Base-by-base conservation (phyloP, 2,888 invertebrate species). In the Byasa hedistus region DNA sequence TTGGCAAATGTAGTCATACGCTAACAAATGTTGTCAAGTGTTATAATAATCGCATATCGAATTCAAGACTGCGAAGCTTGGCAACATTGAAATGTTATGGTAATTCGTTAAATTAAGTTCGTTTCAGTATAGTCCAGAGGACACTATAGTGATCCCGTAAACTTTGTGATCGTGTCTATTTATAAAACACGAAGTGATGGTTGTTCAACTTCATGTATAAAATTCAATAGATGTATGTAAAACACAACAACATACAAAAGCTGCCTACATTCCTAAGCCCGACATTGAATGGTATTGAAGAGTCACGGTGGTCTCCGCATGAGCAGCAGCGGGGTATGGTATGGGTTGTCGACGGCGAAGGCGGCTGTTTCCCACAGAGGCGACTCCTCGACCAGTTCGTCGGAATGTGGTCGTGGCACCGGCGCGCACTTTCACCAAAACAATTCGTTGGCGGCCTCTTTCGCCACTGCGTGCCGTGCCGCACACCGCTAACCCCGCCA, bases 351-450 rank as follows among this genome's bases (percentile, higher is more conserved):
- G 61, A 85, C 86, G 85, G 85, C 85, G 83, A 85, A 81, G 86
- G 82, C 85, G 85, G 87, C 87, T 36, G 85, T 85, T 92, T 93
- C 93, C 92, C 93, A 93, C 92, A 92, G 91, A 87, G 84, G 82
- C 85, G 84, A 85, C 86, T 84, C 86, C 83, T 84, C 90, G 90
- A 91, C 91, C 91, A 89, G 91, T 89, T 89, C 89, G 77, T 87
- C 79, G 91, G 91, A 91, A 91, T 91, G 89, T 91, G 92, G 90
- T 90, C 89, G 87, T 86, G 87, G 87, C 89, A 86, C 84, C 86
- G 89, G 88, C 85, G 86, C 89, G 90, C 87, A 91, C 92, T 91
- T 92, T 92, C 92, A 92, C 92, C 91, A 91, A 91, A 91, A 91
- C 91, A 90, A 89, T 91, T 91, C 91, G 91, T 90, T 90, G 87